These are phyloP conservation scores for Dicyrtoma fusca DNA, from an alignment of 2,888 invertebrate species.

Conservation along the genomic window DNA sequence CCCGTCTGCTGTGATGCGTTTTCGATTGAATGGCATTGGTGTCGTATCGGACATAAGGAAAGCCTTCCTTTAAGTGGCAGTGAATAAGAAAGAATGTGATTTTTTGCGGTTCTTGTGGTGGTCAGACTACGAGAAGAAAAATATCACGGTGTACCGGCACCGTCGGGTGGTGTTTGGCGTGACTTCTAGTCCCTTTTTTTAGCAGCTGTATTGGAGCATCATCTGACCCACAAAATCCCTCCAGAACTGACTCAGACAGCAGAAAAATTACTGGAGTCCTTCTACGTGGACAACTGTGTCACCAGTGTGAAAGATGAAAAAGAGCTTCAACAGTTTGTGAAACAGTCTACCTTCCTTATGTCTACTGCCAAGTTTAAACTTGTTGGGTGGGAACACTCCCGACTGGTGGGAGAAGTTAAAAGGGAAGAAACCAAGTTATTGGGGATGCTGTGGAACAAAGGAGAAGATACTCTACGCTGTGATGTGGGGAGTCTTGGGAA, in stretches of 20 bases:
- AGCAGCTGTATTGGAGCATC: slow-evolving; percentile 29
- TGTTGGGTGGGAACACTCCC: slow-evolving; percentile 48
- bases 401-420: background rate
- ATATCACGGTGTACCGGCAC: slow-evolving; percentile 17
- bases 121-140: slow-evolving; percentile 21
- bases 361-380: slow-evolving; percentile 49
- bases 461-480: slow-evolving; percentile 39
- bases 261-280: slow-evolving; percentile 12
- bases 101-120: slow-evolving; percentile 56
- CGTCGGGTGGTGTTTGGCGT: slow-evolving; percentile 38
- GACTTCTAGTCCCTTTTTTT: slow-evolving; percentile 36
- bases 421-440: slow-evolving; percentile 16
- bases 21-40: slow-evolving; percentile 44
- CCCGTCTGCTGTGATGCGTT: slow-evolving; percentile 37
- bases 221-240: background rate
- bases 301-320: background rate
- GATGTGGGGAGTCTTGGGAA: slow-evolving; percentile 9
- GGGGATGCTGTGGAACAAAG: slow-evolving; percentile 33
- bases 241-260: background rate
- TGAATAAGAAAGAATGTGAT: slow-evolving; percentile 54
- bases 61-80: slow-evolving; percentile 58
- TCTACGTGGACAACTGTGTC: slow-evolving; percentile 40
- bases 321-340: slow-evolving; percentile 10
- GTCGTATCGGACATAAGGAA: slow-evolving; percentile 56
- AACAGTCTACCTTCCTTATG: slow-evolving; percentile 42